Percentiles rank a stretch among this genome's conserved stretches.
These are phyloP conservation scores for Synergus gifuensis DNA, from an alignment of 2,888 invertebrate genomes.

Conservation along the genomic window DNA sequence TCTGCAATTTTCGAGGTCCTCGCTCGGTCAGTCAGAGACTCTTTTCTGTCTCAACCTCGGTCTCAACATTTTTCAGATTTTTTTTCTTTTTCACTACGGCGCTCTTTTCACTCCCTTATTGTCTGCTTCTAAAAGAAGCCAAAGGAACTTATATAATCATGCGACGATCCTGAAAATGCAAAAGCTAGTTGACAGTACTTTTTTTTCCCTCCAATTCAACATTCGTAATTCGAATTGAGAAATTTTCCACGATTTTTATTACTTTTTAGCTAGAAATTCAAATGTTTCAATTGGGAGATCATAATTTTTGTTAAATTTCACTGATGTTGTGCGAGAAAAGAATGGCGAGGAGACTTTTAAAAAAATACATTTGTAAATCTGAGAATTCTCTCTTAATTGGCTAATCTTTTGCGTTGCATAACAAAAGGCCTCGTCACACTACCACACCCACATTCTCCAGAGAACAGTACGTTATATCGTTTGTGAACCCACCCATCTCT, in stretches of 20 bases:
- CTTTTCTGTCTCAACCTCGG: background rate
- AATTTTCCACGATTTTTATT: too few relatives aligned
- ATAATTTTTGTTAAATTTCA: too few relatives aligned
- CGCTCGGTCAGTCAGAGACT: constrained; percentile 20
- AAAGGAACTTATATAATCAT: constrained; percentile 10
- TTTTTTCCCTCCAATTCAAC: too few relatives aligned
- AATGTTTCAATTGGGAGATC: too few relatives aligned
- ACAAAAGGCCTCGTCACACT: constrained; percentile 28
- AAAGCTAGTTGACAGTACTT: background rate
- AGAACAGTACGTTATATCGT: constrained; percentile 28
- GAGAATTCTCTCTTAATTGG: constrained; percentile 17
- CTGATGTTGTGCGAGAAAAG: too few relatives aligned
- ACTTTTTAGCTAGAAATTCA: too few relatives aligned
- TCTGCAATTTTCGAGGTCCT: constrained; percentile 39
- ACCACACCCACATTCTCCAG: constrained; percentile 38
- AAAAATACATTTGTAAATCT: constrained; percentile 17
- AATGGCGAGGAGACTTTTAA: too few relatives aligned
- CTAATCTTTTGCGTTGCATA: constrained; percentile 33
- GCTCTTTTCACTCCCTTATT: constrained; percentile 27
- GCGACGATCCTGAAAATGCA: background rate
- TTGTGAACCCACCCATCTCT: constrained; percentile 37
- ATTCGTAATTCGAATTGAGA: too few relatives aligned
- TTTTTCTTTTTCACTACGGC: constrained; percentile 20
- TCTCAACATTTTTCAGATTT: background rate
- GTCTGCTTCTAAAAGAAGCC: background rate